A percentile compares a stretch with the other conserved stretches of the same genome.
phyloP scores from a whole-genome alignment of 2,888 invertebrate genomes.

The Euplagia quadripunctaria region DNA sequence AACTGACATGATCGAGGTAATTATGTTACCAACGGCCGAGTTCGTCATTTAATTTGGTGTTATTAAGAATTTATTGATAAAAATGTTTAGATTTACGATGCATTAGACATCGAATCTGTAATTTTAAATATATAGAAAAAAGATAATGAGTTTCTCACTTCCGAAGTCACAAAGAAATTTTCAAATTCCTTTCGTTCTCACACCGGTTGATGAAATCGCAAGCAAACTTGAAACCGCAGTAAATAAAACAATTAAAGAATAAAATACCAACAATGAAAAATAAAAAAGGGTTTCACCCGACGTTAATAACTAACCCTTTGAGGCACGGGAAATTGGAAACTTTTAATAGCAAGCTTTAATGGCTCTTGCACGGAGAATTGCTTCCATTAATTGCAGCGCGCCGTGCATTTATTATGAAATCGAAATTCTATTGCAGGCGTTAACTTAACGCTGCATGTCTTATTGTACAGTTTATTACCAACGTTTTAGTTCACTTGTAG shows the following conservation, averaged over 20 bases:
- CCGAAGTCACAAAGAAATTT: slow-evolving; percentile 52
- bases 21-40: slow-evolving; percentile 52
- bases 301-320: slow-evolving; percentile 68
- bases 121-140: slow-evolving; percentile 44
- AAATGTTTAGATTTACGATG: slow-evolving; percentile 23
- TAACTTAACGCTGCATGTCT: slow-evolving; percentile 63
- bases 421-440: slow-evolving; percentile 61
- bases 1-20: slow-evolving; percentile 51
- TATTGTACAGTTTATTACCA: slow-evolving; percentile 47
- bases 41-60: not conserved
- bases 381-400: slow-evolving; percentile 71
- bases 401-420: slow-evolving; percentile 66
- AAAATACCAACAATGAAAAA: slow-evolving; percentile 63
- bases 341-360: slow-evolving; percentile 75
- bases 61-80: slow-evolving; percentile 53
- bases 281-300: slow-evolving; percentile 60
- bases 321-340: slow-evolving; percentile 73
- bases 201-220: slow-evolving; percentile 61
- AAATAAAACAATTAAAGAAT: slow-evolving; percentile 77
- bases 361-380: slow-evolving; percentile 75
- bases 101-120: slow-evolving; percentile 28
- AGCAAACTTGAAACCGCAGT: slow-evolving; percentile 61
- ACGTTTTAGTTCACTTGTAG: slow-evolving; percentile 58
- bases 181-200: slow-evolving; percentile 53
- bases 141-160: slow-evolving; percentile 48